These are phyloP conservation scores for Cryptotis parvus DNA, from an alignment of 2,113 vertebrate genomes.

Conservation along the genomic window DNA sequence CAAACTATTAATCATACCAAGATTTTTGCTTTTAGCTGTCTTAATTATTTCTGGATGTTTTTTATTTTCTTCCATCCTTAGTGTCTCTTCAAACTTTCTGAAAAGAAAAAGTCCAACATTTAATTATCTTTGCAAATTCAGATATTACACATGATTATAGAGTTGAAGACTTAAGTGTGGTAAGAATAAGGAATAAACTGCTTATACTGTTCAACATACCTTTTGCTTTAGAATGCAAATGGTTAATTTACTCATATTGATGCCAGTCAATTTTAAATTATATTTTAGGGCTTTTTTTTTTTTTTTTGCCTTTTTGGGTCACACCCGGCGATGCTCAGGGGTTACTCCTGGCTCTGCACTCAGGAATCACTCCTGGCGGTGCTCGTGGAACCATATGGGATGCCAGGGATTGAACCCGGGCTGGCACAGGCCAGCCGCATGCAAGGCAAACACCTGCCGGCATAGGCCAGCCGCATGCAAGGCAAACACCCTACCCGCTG, in stretches of 20 bases:
- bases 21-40: constrained; percentile 82
- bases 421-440: too few relatives aligned
- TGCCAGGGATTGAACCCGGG: too few relatives aligned
- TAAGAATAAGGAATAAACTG: constrained; percentile 47
- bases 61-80: constrained; percentile 74
- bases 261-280: neutral
- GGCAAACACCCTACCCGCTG: too few relatives aligned
- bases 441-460: too few relatives aligned
- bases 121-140: constrained; percentile 44
- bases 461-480: too few relatives aligned
- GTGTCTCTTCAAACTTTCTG: constrained; percentile 84
- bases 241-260: constrained; percentile 32
- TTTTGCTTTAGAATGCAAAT: constrained; percentile 7
- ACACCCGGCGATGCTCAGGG: too few relatives aligned
- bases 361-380: too few relatives aligned
- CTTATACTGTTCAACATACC: neutral
- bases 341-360: too few relatives aligned
- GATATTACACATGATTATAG: constrained; percentile 8
- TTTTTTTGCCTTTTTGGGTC: too few relatives aligned
- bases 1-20: constrained; percentile 13
- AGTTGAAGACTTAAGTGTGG: neutral
- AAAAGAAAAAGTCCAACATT: constrained; percentile 77
- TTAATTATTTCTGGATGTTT: constrained; percentile 71
- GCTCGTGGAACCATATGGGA: too few relatives aligned
- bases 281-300: too few relatives aligned